Evolutionary conservation across 2,888 invertebrate species (phyloP), one percentile per base, ranked within the genome.

Genomic region (Oscheius sp.): DNA sequence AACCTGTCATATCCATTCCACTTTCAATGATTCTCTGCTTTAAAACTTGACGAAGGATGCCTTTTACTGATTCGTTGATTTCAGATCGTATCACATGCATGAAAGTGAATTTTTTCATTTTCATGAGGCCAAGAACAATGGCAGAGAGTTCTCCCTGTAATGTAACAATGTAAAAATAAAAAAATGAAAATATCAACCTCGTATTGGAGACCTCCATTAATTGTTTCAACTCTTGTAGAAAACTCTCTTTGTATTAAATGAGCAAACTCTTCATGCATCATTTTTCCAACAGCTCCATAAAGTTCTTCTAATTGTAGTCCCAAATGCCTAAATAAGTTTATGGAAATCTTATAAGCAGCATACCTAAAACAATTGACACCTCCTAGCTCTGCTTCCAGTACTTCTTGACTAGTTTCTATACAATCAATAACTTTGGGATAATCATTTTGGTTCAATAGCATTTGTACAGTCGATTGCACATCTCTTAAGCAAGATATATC

Each of bases 401-500:
- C 82, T 41, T 83, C 95, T 88, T 96, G 94, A 1, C 97, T 95
- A 2, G 95, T 95, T 76, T 93, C 91, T 80, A 98, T 98, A 71
- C 98, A 90, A 88, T 98, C 97, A 71, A 98, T 89, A 0, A 97
- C 97, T 44, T 73, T 78, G 1, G 95, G 95, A 89, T 95, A 98
- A 88, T 98, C 97, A 72, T 94, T 94, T 9, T 94, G 94, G 72
- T 95, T 94, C 49, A 98, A 89, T 56, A 97, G 89, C 65, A 95
- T 89, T 87, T 98, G 98, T 83, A 98, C 92, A 87, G 94, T 96
- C 0, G 95, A 94, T 87, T 98, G 98, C 20, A 97, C 96, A 89
- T 98, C 96, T 17, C 82, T 70, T 2, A 85, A 74, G 51, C 83
- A 85, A 0, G 82, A 70, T 44, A 85, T 85, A 62, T 85, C 83